A percentile compares a stretch with the other conserved stretches of the same genome.
phyloP scores from a whole-genome alignment of 1,140 invertebrate species.

The Vanessa tameamea region DNA sequence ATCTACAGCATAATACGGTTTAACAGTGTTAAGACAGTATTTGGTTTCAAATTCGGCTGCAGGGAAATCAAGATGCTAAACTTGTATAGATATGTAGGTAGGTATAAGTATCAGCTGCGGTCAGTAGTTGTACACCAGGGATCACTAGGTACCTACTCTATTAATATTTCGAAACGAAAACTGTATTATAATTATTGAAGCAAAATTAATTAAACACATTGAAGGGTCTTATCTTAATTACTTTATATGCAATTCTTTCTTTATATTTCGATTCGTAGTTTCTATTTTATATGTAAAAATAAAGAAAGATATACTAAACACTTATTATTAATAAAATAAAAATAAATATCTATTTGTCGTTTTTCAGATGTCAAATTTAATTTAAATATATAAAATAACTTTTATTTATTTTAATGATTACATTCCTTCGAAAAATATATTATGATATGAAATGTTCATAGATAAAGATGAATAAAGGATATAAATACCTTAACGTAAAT shows the following conservation, averaged over 20 bases:
- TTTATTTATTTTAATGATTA: no score
- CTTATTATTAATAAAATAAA: not conserved
- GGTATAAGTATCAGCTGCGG: conserved; percentile 42
- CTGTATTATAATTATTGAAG: conserved; percentile 21
- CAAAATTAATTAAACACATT: not conserved
- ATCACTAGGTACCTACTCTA: conserved; percentile 27
- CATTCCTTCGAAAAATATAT: no score
- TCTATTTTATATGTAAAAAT: no score
- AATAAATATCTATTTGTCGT: not conserved
- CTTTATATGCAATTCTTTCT: no score
- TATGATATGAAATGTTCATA: no score
- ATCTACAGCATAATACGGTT: conserved; percentile 1
- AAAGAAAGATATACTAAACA: not conserved
- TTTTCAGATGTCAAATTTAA: not conserved
- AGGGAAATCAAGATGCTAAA: conserved; percentile 68
- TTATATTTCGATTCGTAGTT: no score
- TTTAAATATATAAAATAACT: no score
- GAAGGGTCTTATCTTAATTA: not conserved
- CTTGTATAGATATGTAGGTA: conserved; percentile 42
- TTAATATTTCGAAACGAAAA: conserved; percentile 31
- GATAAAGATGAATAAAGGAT: no score
- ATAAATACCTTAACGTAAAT: no score
- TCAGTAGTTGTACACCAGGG: conserved; percentile 44
- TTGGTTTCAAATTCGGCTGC: conserved; percentile 55
- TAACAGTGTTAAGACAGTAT: conserved; percentile 28